Base-by-base conservation (phyloP, 2,113 vertebrate genomes). In the Hippocampus guttulatus region DNA sequence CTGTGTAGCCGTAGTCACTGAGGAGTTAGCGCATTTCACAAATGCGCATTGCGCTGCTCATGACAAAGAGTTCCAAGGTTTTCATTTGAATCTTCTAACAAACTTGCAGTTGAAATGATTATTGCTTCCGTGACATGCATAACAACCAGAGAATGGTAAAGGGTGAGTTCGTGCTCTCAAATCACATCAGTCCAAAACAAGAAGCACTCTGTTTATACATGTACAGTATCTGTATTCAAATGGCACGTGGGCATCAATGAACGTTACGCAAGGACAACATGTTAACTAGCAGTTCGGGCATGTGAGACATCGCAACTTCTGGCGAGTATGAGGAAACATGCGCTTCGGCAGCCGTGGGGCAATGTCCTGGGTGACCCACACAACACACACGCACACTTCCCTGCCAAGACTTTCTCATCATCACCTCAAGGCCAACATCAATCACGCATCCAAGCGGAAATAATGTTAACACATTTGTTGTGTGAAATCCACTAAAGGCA, bases 201-300 rank as follows among this genome's bases (percentile, higher is more conserved):
- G 11, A 64, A 5, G 5, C 5, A 15, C 11, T 14, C 4, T 5
- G 38, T 14, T 41, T n/a, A 8, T 10, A 47, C n/a, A 18, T 16
- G n/a, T 27, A 27, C 25, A 27, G 25, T 2, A 16, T 27, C 41
- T 8, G 23, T 47, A 64, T 71, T 30, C 21, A 10, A 73, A 5
- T 5, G 20, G 64, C 75, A 77, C 43, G 47, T 21, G 41, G 20
- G 4, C 3, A 8, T 66, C 12, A 47, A 12, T 60, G 41, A 58
- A 67, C 23, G n/a, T 82, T 75, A 27, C 16, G 74, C 71, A 77
- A 76, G 25, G 10, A 14, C 14, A 11, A 67, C 83, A 60, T 70
- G 77, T 62, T 64, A 77, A 75, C 57, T 25, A 61, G 51, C 18
- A 70, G 76, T 82, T 81, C 64, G 54, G 54, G 71, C 81, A 68